Evolutionary conservation across 1,140 invertebrate genomes (phyloP).

Genomic region (Chrysoperla carnea): DNA sequence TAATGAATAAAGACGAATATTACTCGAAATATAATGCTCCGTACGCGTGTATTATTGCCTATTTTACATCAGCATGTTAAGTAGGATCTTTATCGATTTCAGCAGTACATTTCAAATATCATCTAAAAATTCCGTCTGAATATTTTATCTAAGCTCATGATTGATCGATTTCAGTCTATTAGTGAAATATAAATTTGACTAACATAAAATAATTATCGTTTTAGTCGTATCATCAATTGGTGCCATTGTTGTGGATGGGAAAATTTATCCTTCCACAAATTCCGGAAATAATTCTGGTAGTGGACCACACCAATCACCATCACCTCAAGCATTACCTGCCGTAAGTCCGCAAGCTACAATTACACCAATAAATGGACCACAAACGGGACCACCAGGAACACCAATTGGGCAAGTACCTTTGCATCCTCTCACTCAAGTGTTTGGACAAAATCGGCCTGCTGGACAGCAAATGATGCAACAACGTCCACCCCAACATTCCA

Average conservation of each 20-base stretch:
- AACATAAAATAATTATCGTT: conserved; percentile 4
- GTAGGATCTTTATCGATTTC: too few species aligned
- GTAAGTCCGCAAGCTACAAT: conserved; percentile 20
- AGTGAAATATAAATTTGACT: too few species aligned
- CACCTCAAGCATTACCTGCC: conserved; percentile 20
- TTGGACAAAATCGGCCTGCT: conserved; percentile 14
- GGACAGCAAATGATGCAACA: conserved; percentile 12
- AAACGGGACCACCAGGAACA: conserved; percentile 13
- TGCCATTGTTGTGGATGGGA: conserved; percentile 58
- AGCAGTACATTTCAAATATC: too few species aligned
- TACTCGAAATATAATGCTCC: too few species aligned
- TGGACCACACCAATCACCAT: conserved; percentile 21
- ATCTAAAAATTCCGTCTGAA: too few species aligned
- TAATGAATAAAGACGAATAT: too few species aligned
- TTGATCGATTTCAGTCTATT: too few species aligned
- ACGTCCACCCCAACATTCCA: conserved; percentile 12
- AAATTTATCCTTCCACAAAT: conserved; percentile 28
- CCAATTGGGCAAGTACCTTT: conserved; percentile 16
- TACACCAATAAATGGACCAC: conserved; percentile 19
- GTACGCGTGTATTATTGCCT: too few species aligned
- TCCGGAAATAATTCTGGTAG: neutral
- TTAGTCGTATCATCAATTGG: conserved; percentile 52
- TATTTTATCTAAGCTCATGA: too few species aligned
- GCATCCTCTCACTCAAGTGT: conserved; percentile 16
- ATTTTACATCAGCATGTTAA: too few species aligned